Base-by-base conservation (phyloP, 1,140 invertebrate species). In the Choristoneura fumiferana region DNA sequence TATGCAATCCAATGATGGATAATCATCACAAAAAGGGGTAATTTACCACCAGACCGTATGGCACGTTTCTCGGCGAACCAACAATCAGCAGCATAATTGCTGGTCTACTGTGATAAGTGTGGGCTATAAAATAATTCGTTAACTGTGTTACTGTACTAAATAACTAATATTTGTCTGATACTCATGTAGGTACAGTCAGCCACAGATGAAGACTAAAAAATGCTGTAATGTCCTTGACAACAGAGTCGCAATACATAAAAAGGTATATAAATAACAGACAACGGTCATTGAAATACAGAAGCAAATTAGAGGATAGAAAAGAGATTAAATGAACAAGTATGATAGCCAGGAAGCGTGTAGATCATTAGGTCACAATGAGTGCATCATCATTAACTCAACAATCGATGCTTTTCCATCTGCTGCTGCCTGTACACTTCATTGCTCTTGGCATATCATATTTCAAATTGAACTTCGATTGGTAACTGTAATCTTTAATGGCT, bases 1-100 rank as follows among this genome's bases (percentile, higher is more conserved):
- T 60, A 67, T 49, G 39, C 57, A 58, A 60, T 53, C n/a, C 22
- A 60, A 62, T 63, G 34, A 62, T 49, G 57, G 65, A 59, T 60
- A 60, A 62, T 39, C 56, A 45, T 38, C 18, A 43, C 54, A 59
- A 60, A 64, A 59, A 67, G 57, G 45, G 22, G 43, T 33, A 60
- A 60, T 67, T 67, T 67, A 39, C 58, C 43, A 18, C 58, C 43
- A 18, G 43, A 54, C 57, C 18, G 38, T 45, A 29, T 43, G 18
- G 56, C 38, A 60, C 58, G 40, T 49, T 22, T 33, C 43, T 49
- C 43, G 8, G 22, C 17, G n/a, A 52, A 18, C 40, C 54, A 14
- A 35, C 59, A 55, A 61, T 49, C 54, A 52, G n/a, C 13, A 10
- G 1, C 18, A 14, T 64, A 60, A 64, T 64, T 64, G 45, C 52